These are phyloP conservation scores for Smithornis capensis DNA, from an alignment of 2,113 vertebrate genomes.

Conservation along the genomic window DNA sequence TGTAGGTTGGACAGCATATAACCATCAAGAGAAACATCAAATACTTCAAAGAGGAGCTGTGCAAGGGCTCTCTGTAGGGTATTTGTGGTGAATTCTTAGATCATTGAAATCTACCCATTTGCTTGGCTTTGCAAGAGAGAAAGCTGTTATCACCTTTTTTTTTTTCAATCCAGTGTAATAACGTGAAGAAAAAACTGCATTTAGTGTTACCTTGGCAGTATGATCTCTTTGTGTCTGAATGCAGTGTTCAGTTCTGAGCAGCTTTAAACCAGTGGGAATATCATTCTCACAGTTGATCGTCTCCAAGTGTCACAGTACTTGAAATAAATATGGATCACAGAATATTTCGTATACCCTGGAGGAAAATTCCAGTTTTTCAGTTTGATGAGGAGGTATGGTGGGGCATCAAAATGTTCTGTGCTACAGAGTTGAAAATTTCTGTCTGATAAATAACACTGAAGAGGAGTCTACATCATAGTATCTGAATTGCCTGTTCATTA, in stretches of 20 bases:
- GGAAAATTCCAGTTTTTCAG: background rate
- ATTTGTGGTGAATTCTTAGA: slow-evolving; percentile 74
- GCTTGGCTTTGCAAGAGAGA: slow-evolving; percentile 79
- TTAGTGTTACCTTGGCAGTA: slow-evolving; percentile 71
- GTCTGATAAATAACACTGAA: background rate
- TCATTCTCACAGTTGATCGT: slow-evolving; percentile 22
- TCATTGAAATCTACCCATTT: slow-evolving; percentile 74
- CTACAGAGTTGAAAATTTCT: background rate
- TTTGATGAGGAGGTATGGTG: background rate
- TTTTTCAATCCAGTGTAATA: slow-evolving; percentile 67
- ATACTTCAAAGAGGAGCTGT: slow-evolving; percentile 10
- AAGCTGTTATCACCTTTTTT: slow-evolving; percentile 79
- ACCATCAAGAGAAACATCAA: background rate
- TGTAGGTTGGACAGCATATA: background rate
- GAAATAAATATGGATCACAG: background rate
- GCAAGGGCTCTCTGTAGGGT: slow-evolving; percentile 4
- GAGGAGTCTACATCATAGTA: background rate
- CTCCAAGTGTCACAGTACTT: background rate
- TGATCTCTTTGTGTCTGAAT: slow-evolving; percentile 72
- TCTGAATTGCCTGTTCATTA: background rate
- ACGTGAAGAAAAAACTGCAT: slow-evolving; percentile 67
- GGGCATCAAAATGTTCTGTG: background rate
- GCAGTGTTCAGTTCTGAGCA: slow-evolving; percentile 15
- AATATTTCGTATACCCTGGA: background rate
- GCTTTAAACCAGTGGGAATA: slow-evolving; percentile 66